Evolutionary conservation across 2,113 vertebrate genomes (phyloP).

Genomic region (Brachyhypopomus gauderio): DNA sequence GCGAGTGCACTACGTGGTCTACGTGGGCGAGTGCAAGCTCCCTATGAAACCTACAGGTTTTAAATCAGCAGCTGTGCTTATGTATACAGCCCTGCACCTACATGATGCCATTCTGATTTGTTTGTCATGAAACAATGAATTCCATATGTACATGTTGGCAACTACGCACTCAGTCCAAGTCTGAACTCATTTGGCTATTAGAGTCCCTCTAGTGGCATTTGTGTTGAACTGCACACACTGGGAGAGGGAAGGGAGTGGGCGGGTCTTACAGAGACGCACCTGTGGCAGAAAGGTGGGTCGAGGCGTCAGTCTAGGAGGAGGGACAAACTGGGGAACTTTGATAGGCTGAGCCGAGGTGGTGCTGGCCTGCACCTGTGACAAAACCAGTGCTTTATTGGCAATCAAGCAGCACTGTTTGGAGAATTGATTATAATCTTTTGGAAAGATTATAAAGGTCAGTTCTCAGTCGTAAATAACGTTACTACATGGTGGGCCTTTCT

Average conservation of each 20-base stretch:
- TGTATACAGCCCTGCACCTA: not conserved
- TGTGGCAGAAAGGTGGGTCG: slow-evolving; percentile 96
- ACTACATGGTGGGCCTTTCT: not conserved
- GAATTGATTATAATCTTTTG: not conserved
- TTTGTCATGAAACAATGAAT: not conserved
- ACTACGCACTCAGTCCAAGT: slow-evolving; percentile 48
- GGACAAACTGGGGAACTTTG: slow-evolving; percentile 99
- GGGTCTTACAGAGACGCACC: slow-evolving; percentile 81
- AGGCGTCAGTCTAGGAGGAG: slow-evolving; percentile 97
- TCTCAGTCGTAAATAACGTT: not conserved
- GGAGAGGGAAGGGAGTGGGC: slow-evolving; percentile 66
- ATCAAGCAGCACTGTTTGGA: slow-evolving; percentile 56
- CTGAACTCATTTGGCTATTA: slow-evolving; percentile 62
- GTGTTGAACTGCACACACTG: slow-evolving; percentile 67
- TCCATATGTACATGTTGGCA: slow-evolving; percentile 10
- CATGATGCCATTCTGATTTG: not conserved
- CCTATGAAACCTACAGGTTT: not conserved
- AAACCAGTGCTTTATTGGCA: slow-evolving; percentile 68
- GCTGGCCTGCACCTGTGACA: slow-evolving; percentile 93
- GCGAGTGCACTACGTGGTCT: too few species aligned
- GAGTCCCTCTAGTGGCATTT: slow-evolving; percentile 67
- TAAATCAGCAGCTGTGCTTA: not conserved
- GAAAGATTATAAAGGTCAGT: not conserved
- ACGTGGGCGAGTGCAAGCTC: too few species aligned
- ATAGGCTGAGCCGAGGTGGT: slow-evolving; percentile 87